Evolutionary conservation across 2,888 invertebrate species (phyloP).

Genomic region (Mactromeris polynyma): DNA sequence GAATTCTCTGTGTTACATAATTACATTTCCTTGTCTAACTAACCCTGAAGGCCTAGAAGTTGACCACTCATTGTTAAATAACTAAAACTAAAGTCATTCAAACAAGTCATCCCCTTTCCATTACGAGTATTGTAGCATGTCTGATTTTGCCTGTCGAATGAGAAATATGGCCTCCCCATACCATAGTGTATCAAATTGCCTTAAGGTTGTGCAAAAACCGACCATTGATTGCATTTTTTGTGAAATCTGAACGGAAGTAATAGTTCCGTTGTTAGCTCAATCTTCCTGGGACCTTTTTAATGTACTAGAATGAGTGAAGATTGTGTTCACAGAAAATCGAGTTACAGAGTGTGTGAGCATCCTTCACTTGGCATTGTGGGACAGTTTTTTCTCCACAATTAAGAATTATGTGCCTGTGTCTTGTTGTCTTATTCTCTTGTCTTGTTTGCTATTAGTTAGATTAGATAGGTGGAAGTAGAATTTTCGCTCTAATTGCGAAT

Average conservation of each 20-base stretch:
- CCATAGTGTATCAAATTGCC: not conserved
- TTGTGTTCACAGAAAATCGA: not conserved
- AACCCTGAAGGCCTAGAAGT: not conserved
- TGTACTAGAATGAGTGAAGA: conserved; percentile 1
- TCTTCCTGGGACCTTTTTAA: conserved; percentile 19
- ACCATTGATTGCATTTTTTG: conserved; percentile 2
- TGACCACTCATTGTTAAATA: not conserved
- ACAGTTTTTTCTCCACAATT: not conserved
- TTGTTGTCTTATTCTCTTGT: not conserved
- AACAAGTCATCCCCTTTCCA: not conserved
- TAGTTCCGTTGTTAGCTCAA: conserved; percentile 13
- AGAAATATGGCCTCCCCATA: not conserved
- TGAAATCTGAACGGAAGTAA: conserved; percentile 15
- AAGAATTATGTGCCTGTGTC: not conserved
- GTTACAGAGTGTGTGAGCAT: not conserved
- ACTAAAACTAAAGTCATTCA: not conserved
- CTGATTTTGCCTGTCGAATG: not conserved
- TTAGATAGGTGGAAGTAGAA: not conserved
- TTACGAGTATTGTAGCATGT: not conserved
- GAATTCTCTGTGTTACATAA: not conserved
- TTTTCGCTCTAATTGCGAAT: not conserved
- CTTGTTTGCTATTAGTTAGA: not conserved
- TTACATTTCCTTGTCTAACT: conserved; percentile 6
- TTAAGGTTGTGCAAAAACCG: conserved; percentile 6
- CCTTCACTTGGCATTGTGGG: not conserved